phyloP scores from a whole-genome alignment of 2,113 vertebrate genomes.

The Python bivittatus region DNA sequence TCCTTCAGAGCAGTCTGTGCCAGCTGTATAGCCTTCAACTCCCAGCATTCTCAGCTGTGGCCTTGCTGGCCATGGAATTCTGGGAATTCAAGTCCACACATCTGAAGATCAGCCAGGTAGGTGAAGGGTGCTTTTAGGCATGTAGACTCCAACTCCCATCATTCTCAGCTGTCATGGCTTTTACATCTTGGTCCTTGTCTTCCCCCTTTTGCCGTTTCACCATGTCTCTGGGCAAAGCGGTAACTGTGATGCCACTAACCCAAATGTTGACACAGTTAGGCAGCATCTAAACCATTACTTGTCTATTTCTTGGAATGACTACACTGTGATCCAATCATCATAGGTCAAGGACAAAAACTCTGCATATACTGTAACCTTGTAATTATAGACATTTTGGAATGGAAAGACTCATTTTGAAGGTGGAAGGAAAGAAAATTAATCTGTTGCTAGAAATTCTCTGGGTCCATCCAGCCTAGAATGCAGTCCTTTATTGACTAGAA shows the following conservation, averaged over 20 bases:
- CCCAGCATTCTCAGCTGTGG: neutral
- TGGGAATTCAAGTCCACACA: neutral
- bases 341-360: too few relatives aligned
- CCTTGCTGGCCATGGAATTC: neutral
- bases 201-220: neutral
- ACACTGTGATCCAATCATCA: too few relatives aligned
- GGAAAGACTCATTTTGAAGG: too few relatives aligned
- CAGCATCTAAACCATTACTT: neutral
- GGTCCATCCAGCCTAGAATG: too few relatives aligned
- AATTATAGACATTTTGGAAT: too few relatives aligned
- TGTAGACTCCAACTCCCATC: neutral
- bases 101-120: neutral
- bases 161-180: neutral
- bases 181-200: neutral
- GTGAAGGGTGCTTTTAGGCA: too few relatives aligned
- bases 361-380: too few relatives aligned
- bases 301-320: too few relatives aligned
- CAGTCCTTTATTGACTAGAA: too few relatives aligned
- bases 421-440: too few relatives aligned
- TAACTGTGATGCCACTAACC: neutral
- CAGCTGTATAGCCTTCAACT: neutral
- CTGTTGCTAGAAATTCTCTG: too few relatives aligned
- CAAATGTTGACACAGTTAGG: neutral
- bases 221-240: neutral
- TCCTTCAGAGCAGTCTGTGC: too few relatives aligned